Evolutionary conservation across 2,113 vertebrate genomes (phyloP), one percentile per base, ranked within the genome.

Genomic region (Psephotus haematonotus): DNA sequence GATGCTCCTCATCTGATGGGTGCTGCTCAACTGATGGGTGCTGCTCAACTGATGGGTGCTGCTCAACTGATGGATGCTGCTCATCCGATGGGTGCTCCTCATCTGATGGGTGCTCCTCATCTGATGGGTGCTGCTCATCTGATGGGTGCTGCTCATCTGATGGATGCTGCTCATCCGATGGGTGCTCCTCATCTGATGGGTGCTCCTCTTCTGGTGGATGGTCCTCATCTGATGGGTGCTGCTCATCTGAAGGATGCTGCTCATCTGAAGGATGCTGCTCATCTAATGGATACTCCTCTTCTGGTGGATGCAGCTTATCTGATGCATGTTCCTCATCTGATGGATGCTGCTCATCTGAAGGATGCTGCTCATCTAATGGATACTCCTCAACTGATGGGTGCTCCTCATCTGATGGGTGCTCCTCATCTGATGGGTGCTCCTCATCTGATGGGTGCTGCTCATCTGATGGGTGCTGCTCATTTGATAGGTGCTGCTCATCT

Each of bases 281-380:
- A 13, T 19, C 62, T 2, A 5, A 9, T 28, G 4, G 52, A 1
- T 17, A 28, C n/a, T n/a, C n/a, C n/a, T 35, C 39, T 19, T 65
- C 75, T 82, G 28, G 17, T 8, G 7, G 27, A 52, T 28, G 27
- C n/a, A n/a, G n/a, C n/a, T n/a, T n/a, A n/a, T n/a, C n/a, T n/a
- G 50, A 1, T 52, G 50, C 50, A n/a, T n/a, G n/a, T n/a, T 10
- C 8, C 52, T 53, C 52, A 31, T 31, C 10, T 1, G 2, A 31
- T 7, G 17, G 52, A 0, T 53, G 52, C 28, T 53, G 0, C 27
- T 53, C 52, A 7, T 17, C 27, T 0, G 6, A 1, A 0, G 11
- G 2, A 0, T 53, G 52, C 28, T 53, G 0, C 27, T 53, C 52
- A 29, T 53, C 16, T n/a, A n/a, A n/a, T n/a, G n/a, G n/a, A n/a